Base-by-base conservation (phyloP, 1,140 invertebrate species). In the Caenorhabditis remanei region DNA sequence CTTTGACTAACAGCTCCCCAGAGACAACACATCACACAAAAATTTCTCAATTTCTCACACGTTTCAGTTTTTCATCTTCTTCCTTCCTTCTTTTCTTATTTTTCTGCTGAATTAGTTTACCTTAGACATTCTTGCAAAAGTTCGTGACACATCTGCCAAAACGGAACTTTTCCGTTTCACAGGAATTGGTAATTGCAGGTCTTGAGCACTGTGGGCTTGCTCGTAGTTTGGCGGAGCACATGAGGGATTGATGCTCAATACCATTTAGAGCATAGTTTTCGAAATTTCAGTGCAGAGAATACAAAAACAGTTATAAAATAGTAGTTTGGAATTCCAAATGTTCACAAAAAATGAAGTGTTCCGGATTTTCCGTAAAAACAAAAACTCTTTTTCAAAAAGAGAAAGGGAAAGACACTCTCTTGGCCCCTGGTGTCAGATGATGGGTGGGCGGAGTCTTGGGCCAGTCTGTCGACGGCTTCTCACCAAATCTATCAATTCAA, bases 171-270 rank as follows among this genome's bases (percentile, higher is more conserved):
- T 79, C 71, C 71, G 46, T 79, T n/a, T 2, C 8, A 71, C 41
- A 9, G 71, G 71, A 53, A 79, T 46, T 9, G 71, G 71, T 50
- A 24, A 24, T 24, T 79, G 71, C 8, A 79, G 46, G 8, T 79
- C 46, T 48, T 63, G 61, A 32, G 21, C n/a, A 11, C 14, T 46
- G 11, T 50, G 40, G 1, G 67, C 40, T 46, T 71, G 71, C 71
- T 79, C 71, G 46, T 79, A 79, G 24, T 79, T 79, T 79, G 71
- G 71, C 13, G 71, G 71, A 79, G 71, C 71, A 79, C 71, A 79
- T 50, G 71, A 48, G 13, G 71, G 71, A 53, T 79, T 79, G 4
- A 79, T 50, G n/a, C 71, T 79, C n/a, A 79, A 79, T 79, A 79
- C 71, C 71, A 79, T 79, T 75, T 79, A 79, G 71, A 14, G 40